These are phyloP conservation scores for Physella acuta DNA, from an alignment of 1,140 invertebrate species.

Conservation along the genomic window DNA sequence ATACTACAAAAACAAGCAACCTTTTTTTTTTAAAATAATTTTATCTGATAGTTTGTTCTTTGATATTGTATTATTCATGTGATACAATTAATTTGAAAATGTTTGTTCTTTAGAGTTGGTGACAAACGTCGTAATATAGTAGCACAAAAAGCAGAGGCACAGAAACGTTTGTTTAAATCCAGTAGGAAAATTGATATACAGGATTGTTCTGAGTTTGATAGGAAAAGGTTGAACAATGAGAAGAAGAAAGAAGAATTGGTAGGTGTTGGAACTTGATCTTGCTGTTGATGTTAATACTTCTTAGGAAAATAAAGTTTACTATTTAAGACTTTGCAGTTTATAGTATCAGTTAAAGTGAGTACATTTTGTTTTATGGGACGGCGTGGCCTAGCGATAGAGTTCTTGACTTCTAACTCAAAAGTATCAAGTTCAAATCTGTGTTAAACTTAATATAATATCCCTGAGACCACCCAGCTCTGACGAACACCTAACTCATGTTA, in stretches of 20 bases:
- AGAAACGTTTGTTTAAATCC: conserved; percentile 51
- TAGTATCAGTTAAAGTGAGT: too few relatives aligned
- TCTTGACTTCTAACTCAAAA: too few relatives aligned
- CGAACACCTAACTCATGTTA: too few relatives aligned
- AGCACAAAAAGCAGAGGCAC: conserved; percentile 57
- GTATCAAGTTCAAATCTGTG: too few relatives aligned
- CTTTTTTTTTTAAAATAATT: not conserved
- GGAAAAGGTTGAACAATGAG: conserved; percentile 41
- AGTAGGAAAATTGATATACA: conserved; percentile 40
- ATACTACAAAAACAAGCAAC: not conserved
- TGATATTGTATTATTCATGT: not conserved
- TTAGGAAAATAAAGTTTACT: too few relatives aligned
- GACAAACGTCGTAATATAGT: conserved; percentile 56
- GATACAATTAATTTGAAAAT: not conserved
- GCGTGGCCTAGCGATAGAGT: too few relatives aligned
- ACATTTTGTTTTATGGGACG: too few relatives aligned
- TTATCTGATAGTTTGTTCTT: not conserved
- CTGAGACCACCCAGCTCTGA: too few relatives aligned
- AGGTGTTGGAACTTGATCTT: too few relatives aligned
- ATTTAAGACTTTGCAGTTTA: too few relatives aligned
- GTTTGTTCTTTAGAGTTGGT: conserved; percentile 42
- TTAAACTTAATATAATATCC: too few relatives aligned
- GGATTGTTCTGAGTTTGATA: conserved; percentile 46
- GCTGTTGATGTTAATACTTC: too few relatives aligned
- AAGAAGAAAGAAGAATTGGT: conserved; percentile 57